Conservation (phyloP, 2,888 invertebrate species). For the Mythimna ferrago region DNA sequence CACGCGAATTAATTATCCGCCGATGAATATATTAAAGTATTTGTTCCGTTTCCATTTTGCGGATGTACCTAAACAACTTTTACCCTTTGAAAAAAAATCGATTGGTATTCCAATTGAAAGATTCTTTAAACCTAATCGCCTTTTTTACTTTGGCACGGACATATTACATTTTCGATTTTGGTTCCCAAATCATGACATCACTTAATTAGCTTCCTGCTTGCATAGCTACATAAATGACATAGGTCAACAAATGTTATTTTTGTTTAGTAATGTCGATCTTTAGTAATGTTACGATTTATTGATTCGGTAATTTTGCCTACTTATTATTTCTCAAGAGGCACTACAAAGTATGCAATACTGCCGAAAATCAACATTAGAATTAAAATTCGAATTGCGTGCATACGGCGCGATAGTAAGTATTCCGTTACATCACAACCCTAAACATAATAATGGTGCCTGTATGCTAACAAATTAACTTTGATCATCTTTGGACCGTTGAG, state of each 20-base stretch:
- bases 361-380: conserved; percentile 68
- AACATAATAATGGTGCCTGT: conserved; percentile 31
- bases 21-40: conserved; percentile 22
- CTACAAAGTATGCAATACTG: conserved; percentile 63
- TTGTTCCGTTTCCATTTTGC: conserved; percentile 25
- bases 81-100: conserved; percentile 1
- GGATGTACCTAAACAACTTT: conserved; percentile 16
- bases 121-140: too few species aligned
- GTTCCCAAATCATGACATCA: not conserved
- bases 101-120: not conserved
- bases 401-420: conserved; percentile 31
- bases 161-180: not conserved
- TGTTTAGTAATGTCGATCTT: conserved; percentile 54
- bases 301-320: conserved; percentile 64
- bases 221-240: conserved; percentile 33
- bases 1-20: conserved; percentile 38
- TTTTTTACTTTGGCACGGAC: not conserved
- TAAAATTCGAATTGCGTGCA: conserved; percentile 63
- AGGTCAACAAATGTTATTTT: conserved; percentile 40
- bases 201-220: not conserved
- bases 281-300: conserved; percentile 59
- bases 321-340: conserved; percentile 65
- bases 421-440: conserved; percentile 57
- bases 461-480: conserved; percentile 36
- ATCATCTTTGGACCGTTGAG: conserved; percentile 38